Percentiles rank a stretch among this genome's conserved stretches.
phyloP scores from a whole-genome alignment of 2,888 invertebrate species.

The Sabellastarte sp. region DNA sequence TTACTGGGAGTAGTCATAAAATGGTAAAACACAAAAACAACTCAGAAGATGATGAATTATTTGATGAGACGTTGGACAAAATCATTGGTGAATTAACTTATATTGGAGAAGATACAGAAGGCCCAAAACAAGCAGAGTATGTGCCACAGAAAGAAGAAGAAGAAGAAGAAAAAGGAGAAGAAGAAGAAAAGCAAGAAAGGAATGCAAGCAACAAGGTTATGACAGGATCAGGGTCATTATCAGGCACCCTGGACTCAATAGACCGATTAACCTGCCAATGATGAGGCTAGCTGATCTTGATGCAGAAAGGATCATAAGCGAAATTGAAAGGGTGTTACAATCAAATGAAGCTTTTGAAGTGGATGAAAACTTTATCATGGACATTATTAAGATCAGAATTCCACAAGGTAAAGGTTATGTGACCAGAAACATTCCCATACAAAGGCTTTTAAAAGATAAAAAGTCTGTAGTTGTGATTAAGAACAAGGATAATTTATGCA shows the following conservation, averaged over 20 bases:
- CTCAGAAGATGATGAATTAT: too few relatives aligned
- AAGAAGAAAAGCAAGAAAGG: too few relatives aligned
- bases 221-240: too few relatives aligned
- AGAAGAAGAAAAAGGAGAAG: too few relatives aligned
- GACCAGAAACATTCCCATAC: background rate
- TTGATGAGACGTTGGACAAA: too few relatives aligned
- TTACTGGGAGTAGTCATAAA: too few relatives aligned
- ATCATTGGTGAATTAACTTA: too few relatives aligned
- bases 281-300: background rate
- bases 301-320: background rate
- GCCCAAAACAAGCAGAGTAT: too few relatives aligned
- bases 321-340: constrained; percentile 2
- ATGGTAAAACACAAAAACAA: too few relatives aligned
- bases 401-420: background rate
- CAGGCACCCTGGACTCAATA: background rate
- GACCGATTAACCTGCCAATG: background rate
- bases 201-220: too few relatives aligned
- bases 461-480: background rate
- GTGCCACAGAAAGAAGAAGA: too few relatives aligned
- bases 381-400: background rate
- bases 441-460: background rate
- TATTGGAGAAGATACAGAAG: too few relatives aligned
- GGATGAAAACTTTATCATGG: background rate
- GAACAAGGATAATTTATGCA: background rate
- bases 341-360: background rate